Conservation (phyloP, 1,140 invertebrate genomes). For the Dufourea novaeangliae region DNA sequence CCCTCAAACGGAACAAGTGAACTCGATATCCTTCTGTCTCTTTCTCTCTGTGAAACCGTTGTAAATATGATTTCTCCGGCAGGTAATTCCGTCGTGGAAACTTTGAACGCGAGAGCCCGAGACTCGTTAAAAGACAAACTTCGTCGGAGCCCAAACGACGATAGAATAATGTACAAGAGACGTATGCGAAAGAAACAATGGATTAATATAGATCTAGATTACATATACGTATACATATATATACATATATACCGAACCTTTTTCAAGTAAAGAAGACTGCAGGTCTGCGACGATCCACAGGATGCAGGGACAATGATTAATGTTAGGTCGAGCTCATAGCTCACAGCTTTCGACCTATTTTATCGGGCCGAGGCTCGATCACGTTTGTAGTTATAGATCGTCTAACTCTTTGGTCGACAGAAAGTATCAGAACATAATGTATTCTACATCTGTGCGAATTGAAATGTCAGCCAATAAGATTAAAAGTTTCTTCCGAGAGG, state of each 20-base stretch:
- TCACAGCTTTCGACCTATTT: conserved; percentile 72
- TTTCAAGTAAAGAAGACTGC: conserved; percentile 82
- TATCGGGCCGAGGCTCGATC: conserved; percentile 24
- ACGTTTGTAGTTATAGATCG: not conserved
- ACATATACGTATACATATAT: conserved; percentile 51
- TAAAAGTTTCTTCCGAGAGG: too few species aligned
- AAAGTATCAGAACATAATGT: too few species aligned
- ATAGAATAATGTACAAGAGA: conserved; percentile 46
- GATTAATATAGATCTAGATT: conserved; percentile 44
- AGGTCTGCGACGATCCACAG: conserved; percentile 83
- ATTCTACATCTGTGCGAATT: too few species aligned
- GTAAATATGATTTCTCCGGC: too few species aligned
- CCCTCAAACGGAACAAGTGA: not conserved
- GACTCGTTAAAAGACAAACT: not conserved
- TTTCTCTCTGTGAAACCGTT: too few species aligned
- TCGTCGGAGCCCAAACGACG: conserved; percentile 13
- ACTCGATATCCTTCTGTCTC: not conserved
- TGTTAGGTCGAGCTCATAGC: conserved; percentile 75
- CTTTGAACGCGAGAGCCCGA: conserved; percentile 8
- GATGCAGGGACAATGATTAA: conserved; percentile 77
- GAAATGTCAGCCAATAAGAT: too few species aligned
- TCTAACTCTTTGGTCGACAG: not conserved
- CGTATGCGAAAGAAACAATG: conserved; percentile 48
- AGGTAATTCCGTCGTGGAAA: conserved; percentile 9
- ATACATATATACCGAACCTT: conserved; percentile 79